phyloP scores from a whole-genome alignment of 2,888 invertebrate genomes.

The Hypsopygia costalis region DNA sequence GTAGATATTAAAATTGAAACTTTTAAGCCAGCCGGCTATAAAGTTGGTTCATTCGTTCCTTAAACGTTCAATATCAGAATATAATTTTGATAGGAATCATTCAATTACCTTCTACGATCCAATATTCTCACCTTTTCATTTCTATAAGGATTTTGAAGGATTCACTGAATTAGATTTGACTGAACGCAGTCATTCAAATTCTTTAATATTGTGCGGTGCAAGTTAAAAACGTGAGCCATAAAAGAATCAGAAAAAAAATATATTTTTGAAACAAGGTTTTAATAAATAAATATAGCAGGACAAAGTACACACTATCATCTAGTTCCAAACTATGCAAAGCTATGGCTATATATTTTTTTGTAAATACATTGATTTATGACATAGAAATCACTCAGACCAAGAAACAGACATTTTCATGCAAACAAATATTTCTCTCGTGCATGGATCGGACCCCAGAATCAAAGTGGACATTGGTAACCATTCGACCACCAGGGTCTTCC shows the following conservation, averaged over 20 bases:
- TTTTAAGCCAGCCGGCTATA: slow-evolving; percentile 1
- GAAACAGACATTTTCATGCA: no score
- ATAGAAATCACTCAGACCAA: no score
- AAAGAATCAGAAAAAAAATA: not conserved
- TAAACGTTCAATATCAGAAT: slow-evolving; percentile 16
- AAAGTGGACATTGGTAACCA: no score
- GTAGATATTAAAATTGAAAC: slow-evolving; percentile 4
- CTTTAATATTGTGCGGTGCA: slow-evolving; percentile 32
- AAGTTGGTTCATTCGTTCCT: slow-evolving; percentile 2
- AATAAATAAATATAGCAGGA: no score
- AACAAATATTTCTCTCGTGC: no score
- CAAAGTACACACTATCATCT: no score
- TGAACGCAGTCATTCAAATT: slow-evolving; percentile 43
- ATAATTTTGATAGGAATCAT: slow-evolving; percentile 35
- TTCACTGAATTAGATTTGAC: slow-evolving; percentile 42
- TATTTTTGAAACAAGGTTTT: no score
- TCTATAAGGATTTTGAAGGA: slow-evolving; percentile 37
- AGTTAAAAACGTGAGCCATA: not conserved
- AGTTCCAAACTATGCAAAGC: no score
- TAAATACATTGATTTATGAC: no score
- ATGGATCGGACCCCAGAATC: no score
- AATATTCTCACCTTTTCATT: slow-evolving; percentile 35
- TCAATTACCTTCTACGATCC: slow-evolving; percentile 30
- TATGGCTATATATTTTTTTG: no score
- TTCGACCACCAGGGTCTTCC: no score